Evolutionary conservation across 2,888 invertebrate species (phyloP), one percentile per base, ranked within the genome.

Genomic region (Subacronicta megacephala): DNA sequence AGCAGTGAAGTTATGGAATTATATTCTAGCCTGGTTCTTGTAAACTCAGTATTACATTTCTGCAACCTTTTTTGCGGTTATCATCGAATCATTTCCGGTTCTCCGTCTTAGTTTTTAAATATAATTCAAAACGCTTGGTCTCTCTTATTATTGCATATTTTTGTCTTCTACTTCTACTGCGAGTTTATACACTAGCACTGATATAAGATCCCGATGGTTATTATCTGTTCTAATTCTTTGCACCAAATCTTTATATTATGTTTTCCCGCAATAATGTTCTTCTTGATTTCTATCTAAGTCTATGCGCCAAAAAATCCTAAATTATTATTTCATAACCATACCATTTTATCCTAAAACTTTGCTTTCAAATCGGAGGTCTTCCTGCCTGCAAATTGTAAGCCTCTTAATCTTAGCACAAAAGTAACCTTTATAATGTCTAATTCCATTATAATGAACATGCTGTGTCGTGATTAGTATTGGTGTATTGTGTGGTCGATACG

Each of bases 401-500:
- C 33, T 47, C 26, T 12, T 23, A 49, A 26, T 38, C 18, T 18
- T 36, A 16, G 7, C 26, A 20, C n/a, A 26, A 40, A 17, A 13
- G 4, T n/a, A 23, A 18, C 12, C 3, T 13, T 42, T 13, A 12
- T n/a, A 35, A 10, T n/a, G 5, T 31, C 35, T 23, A 10, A 35
- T 23, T 9, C 16, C 29, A 26, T 26, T 35, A 13, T 37, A 53
- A 47, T 45, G 15, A 37, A 29, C 46, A 20, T 46, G 16, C 37
- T 40, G 17, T 47, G 38, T 16, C 37, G 51, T 64, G 36, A 75
- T 82, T 81, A 83, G 54, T 69, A 58, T 60, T 82, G 83, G 80
- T 83, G 78, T 84, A 80, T 82, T 83, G 82, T 81, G 80, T 78
- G 81, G 81, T 81, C 80, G 74, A 73, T 71, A 83, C 78, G 84